phyloP scores from a whole-genome alignment of 2,888 invertebrate species.

The Clostera curtula region DNA sequence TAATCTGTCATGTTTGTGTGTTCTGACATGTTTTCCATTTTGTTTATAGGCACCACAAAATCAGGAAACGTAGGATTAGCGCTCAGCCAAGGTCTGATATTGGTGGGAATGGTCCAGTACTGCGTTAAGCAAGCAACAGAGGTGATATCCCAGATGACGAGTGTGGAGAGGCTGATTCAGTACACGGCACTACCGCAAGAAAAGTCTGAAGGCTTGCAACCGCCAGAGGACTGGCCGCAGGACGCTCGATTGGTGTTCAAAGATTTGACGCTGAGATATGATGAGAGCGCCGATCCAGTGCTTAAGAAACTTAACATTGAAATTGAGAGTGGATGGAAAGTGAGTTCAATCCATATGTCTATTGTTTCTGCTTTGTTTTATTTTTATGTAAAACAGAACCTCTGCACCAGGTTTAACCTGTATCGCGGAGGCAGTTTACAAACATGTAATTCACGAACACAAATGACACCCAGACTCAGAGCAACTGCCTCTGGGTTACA shows the following conservation, averaged over 20 bases:
- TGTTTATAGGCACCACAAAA: constrained; percentile 57
- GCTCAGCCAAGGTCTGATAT: constrained; percentile 80
- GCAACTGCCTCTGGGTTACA: too few relatives aligned
- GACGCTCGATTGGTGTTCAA: constrained; percentile 76
- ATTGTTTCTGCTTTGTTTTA: too few relatives aligned
- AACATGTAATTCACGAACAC: too few relatives aligned
- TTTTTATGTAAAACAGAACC: too few relatives aligned
- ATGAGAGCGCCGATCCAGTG: constrained; percentile 74
- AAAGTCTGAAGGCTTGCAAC: constrained; percentile 76
- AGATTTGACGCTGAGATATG: constrained; percentile 78
- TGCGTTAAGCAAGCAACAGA: constrained; percentile 89
- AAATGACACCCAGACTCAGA: too few relatives aligned
- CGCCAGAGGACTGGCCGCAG: constrained; percentile 77
- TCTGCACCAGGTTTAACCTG: too few relatives aligned
- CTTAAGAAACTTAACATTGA: constrained; percentile 41
- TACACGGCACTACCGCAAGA: constrained; percentile 85
- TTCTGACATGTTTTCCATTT: too few relatives aligned
- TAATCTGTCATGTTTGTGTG: too few relatives aligned
- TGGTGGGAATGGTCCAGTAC: constrained; percentile 88
- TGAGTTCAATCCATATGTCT: too few relatives aligned
- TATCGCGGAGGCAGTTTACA: too few relatives aligned
- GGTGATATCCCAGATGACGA: constrained; percentile 82
- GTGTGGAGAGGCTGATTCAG: constrained; percentile 87
- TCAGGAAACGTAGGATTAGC: constrained; percentile 83
- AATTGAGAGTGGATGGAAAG: constrained; percentile 34